Percentiles rank a stretch among this genome's conserved stretches.
phyloP scores from a whole-genome alignment of 1,140 invertebrate genomes.

The Drosophila biarmipes region DNA sequence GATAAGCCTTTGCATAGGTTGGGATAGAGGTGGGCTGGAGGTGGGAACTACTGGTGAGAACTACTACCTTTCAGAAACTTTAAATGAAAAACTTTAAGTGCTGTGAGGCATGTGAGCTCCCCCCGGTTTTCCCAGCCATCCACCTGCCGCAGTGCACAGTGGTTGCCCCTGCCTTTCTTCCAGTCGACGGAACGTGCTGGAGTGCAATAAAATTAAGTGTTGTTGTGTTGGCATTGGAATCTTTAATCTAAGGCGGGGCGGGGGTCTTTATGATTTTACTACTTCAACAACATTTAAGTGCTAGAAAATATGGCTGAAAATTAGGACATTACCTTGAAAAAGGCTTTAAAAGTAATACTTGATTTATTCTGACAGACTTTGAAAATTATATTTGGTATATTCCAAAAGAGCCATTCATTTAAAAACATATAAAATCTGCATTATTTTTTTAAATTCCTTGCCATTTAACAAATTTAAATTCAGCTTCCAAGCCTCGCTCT shows the following conservation, averaged over 20 bases:
- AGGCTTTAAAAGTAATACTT: too few species aligned
- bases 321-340: too few species aligned
- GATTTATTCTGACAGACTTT: too few species aligned
- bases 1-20: constrained; percentile 76
- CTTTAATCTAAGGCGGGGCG: constrained; percentile 23
- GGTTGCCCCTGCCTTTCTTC: constrained; percentile 10
- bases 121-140: background rate
- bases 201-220: constrained; percentile 46
- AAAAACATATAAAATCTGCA: too few species aligned
- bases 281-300: constrained; percentile 16
- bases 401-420: too few species aligned
- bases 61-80: constrained; percentile 69
- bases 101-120: constrained; percentile 42
- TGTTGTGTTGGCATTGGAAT: constrained; percentile 38
- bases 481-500: too few species aligned
- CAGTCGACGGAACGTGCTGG: constrained; percentile 35
- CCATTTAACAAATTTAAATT: too few species aligned
- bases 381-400: too few species aligned
- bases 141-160: constrained; percentile 25
- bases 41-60: constrained; percentile 4
- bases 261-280: constrained; percentile 22
- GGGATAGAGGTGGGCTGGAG: too few species aligned
- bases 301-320: background rate
- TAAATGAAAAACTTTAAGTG: constrained; percentile 82
- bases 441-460: too few species aligned